Evolutionary conservation across 23 tunicate genomes (phyloP).

Genomic region (Oikopleura vanhoeffeni): DNA sequence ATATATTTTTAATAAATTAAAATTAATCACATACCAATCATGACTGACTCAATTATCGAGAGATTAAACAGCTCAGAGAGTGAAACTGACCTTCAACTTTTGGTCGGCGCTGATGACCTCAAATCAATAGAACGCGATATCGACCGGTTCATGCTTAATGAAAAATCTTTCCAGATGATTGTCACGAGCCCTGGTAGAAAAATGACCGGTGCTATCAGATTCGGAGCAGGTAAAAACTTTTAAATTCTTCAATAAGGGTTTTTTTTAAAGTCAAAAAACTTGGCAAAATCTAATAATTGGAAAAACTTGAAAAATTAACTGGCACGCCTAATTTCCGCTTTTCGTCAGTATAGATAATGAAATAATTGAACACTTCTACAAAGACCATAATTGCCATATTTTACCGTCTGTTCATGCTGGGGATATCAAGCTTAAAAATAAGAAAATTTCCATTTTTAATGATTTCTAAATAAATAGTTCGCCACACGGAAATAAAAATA

Average conservation of each 20-base stretch:
- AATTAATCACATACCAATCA: not conserved
- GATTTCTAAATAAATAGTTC: too few relatives aligned
- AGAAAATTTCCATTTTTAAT: too few relatives aligned
- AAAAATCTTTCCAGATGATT: not conserved
- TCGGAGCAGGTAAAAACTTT: not conserved
- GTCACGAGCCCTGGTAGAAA: not conserved
- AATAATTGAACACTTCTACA: too few relatives aligned
- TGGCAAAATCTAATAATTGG: too few relatives aligned
- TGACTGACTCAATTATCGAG: not conserved
- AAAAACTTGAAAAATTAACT: too few relatives aligned
- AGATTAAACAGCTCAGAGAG: not conserved
- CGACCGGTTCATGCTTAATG: not conserved
- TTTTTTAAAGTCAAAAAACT: too few relatives aligned
- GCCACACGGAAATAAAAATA: too few relatives aligned
- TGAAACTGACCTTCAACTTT: not conserved
- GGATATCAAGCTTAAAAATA: too few relatives aligned
- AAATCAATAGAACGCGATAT: not conserved
- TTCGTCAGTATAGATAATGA: too few relatives aligned
- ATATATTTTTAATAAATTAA: not conserved
- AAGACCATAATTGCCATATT: too few relatives aligned
- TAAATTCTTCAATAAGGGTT: not conserved
- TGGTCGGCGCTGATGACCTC: not conserved
- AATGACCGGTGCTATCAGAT: not conserved
- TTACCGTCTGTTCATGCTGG: too few relatives aligned
- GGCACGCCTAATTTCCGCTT: too few relatives aligned